Evolutionary conservation across 64 coral and sea anemone species (phyloP), one percentile per base, ranked within the genome.

Genomic region (Pocillopora verrucosa): DNA sequence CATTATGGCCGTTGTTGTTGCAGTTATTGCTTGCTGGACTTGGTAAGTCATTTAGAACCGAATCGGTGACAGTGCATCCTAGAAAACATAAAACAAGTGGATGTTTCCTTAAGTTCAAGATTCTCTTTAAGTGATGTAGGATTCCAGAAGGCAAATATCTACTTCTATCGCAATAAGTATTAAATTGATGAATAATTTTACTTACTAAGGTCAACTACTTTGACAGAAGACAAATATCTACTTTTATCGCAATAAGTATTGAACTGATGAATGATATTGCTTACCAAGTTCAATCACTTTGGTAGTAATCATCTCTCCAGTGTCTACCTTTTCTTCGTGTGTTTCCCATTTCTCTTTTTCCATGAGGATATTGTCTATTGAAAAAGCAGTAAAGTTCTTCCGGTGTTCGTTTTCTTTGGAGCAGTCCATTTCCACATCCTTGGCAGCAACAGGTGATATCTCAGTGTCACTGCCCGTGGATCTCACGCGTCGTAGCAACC

Each of bases 331-430:
- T 69, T 24, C 65, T 22, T 84, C 63, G 13, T n/a, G 16, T 26
- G 19, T 84, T 83, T 83, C 61, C 34, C 16, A 38, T 72, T 58
- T 85, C 3, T 45, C 41, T 70, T 85, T 38, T n/a, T 16, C 65
- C 65, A 57, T 72, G 65, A 85, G 82, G n/a, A 85, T 85, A 19
- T 85, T 85, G 82, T 85, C 82, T 11, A 85, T 85, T 20, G 82
- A 85, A 65, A 85, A 85, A 17, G 41, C 37, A 57, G 82, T 85
- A 5, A 85, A 85, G 19, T 22, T n/a, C 72, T 72, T 85, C 1
- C n/a, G 67, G 11, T 36, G 37, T 0, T 63, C 65, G 61, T 85
- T 85, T 14, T 85, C 82, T 67, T 85, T 85, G 19, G 63, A 70
- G 41, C 17, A 20, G 35, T 85, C 82, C 36, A 72, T 65, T 65